A percentile compares a stretch with the other conserved stretches of the same genome.
Evolutionary conservation across 2,797 vertebrate species (phyloP).

Genomic region (Tragopan temminckii): DNA sequence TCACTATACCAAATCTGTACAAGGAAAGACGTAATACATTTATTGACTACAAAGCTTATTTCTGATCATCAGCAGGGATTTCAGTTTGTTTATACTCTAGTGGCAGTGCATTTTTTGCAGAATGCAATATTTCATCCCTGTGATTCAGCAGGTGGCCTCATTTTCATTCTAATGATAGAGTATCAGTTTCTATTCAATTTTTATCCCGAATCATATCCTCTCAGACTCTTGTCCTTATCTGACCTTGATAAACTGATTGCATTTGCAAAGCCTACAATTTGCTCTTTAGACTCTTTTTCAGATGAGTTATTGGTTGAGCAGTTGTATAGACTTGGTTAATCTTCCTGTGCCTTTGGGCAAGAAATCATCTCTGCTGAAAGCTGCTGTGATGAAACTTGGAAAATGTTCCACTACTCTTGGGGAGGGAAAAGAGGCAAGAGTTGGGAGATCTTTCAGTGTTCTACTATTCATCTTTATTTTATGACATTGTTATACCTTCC

Average conservation of each 20-base stretch:
- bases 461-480: slow-evolving; percentile 56
- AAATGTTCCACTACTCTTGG: slow-evolving; percentile 57
- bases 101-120: slow-evolving; percentile 43
- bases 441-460: slow-evolving; percentile 21
- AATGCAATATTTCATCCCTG: slow-evolving; percentile 46
- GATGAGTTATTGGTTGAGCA: slow-evolving; percentile 73
- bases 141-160: slow-evolving; percentile 57
- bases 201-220: slow-evolving; percentile 59
- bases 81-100: slow-evolving; percentile 3
- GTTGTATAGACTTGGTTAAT: slow-evolving; percentile 76
- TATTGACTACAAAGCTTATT: slow-evolving; percentile 55
- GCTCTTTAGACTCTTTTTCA: slow-evolving; percentile 70
- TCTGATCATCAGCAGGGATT: slow-evolving; percentile 32
- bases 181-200: slow-evolving; percentile 61
- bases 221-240: slow-evolving; percentile 73
- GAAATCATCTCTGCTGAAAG: slow-evolving; percentile 74
- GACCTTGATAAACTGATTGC: slow-evolving; percentile 79
- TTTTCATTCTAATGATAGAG: slow-evolving; percentile 65
- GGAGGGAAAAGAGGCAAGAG: background rate
- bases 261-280: slow-evolving; percentile 72
- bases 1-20: slow-evolving; percentile 7
- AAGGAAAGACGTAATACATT: background rate
- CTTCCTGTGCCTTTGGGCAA: slow-evolving; percentile 77
- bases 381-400: slow-evolving; percentile 66
- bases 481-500: slow-evolving; percentile 45